Percentiles rank a stretch among this genome's conserved stretches.
phyloP scores from a whole-genome alignment of 2,888 invertebrate species.

The Hyppa rectilinea region DNA sequence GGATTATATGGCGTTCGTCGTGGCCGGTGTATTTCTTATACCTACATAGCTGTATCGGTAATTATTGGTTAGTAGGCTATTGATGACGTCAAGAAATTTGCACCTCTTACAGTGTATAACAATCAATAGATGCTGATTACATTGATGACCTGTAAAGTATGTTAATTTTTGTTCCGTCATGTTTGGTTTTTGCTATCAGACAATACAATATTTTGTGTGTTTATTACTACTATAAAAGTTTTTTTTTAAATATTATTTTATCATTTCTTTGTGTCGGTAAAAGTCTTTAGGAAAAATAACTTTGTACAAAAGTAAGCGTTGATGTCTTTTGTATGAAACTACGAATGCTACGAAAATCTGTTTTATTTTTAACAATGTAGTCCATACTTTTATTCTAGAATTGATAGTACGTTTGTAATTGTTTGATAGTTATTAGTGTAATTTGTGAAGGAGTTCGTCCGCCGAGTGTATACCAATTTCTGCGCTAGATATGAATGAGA shows the following conservation, averaged over 20 bases:
- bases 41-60: conserved; percentile 29
- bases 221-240: conserved; percentile 4
- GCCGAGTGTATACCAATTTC: background rate
- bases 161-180: background rate
- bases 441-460: background rate
- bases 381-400: background rate
- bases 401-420: too few relatives aligned
- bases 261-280: background rate
- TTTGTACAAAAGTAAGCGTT: conserved; percentile 29
- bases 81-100: conserved; percentile 26
- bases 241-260: background rate
- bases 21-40: conserved; percentile 10
- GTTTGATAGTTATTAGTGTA: too few relatives aligned
- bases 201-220: background rate
- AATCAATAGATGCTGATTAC: conserved; percentile 14
- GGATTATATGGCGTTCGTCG: conserved; percentile 29
- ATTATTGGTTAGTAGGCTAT: conserved; percentile 43
- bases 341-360: conserved; percentile 7
- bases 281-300: background rate
- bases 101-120: background rate
- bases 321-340: conserved; percentile 55
- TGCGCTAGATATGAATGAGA: background rate
- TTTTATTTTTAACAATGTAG: background rate
- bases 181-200: conserved; percentile 10
- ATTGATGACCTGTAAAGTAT: background rate